Conservation (phyloP, 1,140 invertebrate species). For the Sitobion miscanthi region DNA sequence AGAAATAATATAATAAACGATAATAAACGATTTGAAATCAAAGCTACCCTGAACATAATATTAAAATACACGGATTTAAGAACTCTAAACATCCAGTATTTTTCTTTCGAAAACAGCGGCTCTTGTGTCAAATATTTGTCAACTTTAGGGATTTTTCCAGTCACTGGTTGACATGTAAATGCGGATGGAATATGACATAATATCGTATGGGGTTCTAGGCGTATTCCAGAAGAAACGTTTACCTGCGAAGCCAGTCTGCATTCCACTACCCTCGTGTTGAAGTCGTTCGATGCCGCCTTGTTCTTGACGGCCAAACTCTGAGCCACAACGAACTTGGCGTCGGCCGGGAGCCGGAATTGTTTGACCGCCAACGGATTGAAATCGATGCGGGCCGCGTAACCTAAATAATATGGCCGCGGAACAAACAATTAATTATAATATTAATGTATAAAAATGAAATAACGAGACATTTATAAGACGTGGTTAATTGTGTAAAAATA, state of each 20-base stretch:
- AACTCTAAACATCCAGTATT: neutral
- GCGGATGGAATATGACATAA: neutral
- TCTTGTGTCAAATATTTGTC: neutral
- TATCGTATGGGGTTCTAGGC: neutral
- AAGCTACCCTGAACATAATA: neutral
- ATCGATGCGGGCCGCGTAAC: slow-evolving; percentile 88
- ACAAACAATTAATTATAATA: neutral
- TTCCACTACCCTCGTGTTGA: slow-evolving; percentile 93
- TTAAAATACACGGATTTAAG: neutral
- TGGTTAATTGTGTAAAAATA: neutral
- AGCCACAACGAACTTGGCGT: slow-evolving; percentile 89
- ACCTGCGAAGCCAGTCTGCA: slow-evolving; percentile 88
- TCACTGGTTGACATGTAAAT: neutral
- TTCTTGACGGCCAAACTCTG: slow-evolving; percentile 90
- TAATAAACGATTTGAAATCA: neutral
- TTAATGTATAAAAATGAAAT: neutral
- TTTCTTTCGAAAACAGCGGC: neutral
- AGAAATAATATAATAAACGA: neutral
- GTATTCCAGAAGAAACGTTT: slow-evolving; percentile 58
- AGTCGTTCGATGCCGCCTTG: slow-evolving; percentile 91
- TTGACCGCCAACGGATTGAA: slow-evolving; percentile 86
- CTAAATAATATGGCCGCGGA: slow-evolving; percentile 62
- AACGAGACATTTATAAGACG: neutral
- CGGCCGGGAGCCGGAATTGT: slow-evolving; percentile 80
- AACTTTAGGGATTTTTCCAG: neutral